Base-by-base conservation (phyloP, 2,888 invertebrate species). In the Glaucopsyche alexis region DNA sequence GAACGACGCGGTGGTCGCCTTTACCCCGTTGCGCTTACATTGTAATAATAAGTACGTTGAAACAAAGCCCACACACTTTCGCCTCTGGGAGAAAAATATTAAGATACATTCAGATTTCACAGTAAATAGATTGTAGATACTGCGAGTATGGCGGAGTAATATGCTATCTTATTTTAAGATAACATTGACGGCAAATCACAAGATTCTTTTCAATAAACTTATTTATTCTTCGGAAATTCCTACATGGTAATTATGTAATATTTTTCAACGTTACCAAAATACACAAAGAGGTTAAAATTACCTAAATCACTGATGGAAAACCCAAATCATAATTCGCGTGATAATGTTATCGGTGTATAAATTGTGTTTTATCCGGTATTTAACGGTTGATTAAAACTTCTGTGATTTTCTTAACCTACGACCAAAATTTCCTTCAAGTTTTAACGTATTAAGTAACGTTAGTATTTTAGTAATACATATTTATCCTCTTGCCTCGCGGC, bases 1-100 rank as follows among this genome's bases (percentile, higher is more conserved):
- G 79, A 77, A 74, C 80, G 78, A 83, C 78, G 80, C 80, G 85
- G 87, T 87, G 88, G 88, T 87, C 88, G 87, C 78, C 75, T 77
- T 78, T 78, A 77, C 75, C 73, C 74, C 75, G 75, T 74, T 69
- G 55, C 67, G 67, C 72, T 64, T 71, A 73, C 74, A 75, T 71
- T 29, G 47, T 49, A 47, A 47, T 67, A 45, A 67, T 49, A 49
- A 69, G 29, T 69, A 47, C 67, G 5, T 29, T 47, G 69, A 14
- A 45, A 42, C 42, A 19, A 19, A 49, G 47, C 49, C 47, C 69
- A 69, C 69, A 49, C 69, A 14, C 49, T 69, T 49, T 47, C 16
- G 19, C 29, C 1, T 1, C 16, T 6, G 67, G 11, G 45, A 45
- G 11, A 16, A 16, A 40, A 60, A 60, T 16, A 3, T 19, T 19